These are phyloP conservation scores for Acropternis orthonyx DNA, from an alignment of 2,797 vertebrate species.

Conservation along the genomic window DNA sequence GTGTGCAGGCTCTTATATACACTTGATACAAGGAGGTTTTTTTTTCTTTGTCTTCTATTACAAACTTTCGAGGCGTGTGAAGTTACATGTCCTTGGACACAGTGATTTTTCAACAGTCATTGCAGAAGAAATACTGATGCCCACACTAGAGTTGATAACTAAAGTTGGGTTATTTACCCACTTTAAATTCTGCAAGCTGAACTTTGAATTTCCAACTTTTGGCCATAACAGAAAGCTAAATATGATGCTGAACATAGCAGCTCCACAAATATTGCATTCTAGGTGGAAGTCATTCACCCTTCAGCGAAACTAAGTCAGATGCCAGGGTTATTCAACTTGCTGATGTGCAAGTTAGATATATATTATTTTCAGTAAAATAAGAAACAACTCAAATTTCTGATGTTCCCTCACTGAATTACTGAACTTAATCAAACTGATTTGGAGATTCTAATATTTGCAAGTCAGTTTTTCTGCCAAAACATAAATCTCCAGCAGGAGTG, in stretches of 20 bases:
- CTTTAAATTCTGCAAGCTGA: neutral
- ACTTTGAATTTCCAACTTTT: neutral
- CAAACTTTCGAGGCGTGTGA: neutral
- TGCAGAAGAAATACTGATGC: neutral
- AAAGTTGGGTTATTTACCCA: neutral
- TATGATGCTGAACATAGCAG: neutral
- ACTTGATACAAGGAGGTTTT: neutral
- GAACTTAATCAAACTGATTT: neutral
- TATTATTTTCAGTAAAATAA: neutral
- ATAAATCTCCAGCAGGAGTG: neutral
- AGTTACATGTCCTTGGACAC: neutral
- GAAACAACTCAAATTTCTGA: neutral
- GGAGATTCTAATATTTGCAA: neutral
- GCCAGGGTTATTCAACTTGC: neutral
- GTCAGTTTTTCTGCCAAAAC: neutral
- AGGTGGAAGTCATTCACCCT: neutral
- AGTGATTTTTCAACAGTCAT: neutral
- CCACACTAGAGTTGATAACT: neutral
- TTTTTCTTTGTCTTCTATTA: neutral
- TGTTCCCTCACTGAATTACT: neutral
- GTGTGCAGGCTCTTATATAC: neutral
- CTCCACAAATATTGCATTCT: neutral
- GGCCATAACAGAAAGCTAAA: neutral
- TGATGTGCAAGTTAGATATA: neutral
- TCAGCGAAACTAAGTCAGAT: neutral